Percentiles rank a stretch among this genome's conserved stretches.
These are phyloP conservation scores for Rhinogobius similis DNA, from an alignment of 2,113 vertebrate species.

Conservation along the genomic window DNA sequence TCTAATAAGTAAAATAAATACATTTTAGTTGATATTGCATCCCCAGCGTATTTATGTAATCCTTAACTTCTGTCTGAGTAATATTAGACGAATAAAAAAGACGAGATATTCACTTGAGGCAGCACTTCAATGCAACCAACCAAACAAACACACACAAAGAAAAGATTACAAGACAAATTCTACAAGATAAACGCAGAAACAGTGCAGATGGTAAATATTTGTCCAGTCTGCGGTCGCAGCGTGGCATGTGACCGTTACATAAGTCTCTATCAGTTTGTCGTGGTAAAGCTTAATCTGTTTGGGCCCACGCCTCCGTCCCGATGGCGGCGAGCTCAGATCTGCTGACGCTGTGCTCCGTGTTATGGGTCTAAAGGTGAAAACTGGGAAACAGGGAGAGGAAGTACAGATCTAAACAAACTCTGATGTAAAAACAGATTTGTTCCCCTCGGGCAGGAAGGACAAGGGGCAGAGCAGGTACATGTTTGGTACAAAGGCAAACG, in stretches of 20 bases:
- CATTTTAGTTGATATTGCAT: no score
- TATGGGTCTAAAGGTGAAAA: constrained; percentile 4
- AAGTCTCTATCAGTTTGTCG: not conserved
- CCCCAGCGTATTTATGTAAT: no score
- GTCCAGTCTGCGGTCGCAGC: not conserved
- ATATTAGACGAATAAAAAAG: no score
- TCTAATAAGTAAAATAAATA: no score
- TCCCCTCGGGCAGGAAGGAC: not conserved
- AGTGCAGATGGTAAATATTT: not conserved
- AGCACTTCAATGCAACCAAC: no score
- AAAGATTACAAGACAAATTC: no score
- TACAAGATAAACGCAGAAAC: no score
- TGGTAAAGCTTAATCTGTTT: not conserved
- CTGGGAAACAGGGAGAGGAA: not conserved
- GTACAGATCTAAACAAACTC: not conserved
- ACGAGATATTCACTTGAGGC: no score
- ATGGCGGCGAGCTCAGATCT: not conserved
- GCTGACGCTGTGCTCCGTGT: not conserved
- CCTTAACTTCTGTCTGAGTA: no score
- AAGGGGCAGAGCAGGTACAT: not conserved
- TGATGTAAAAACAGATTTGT: constrained; percentile 4
- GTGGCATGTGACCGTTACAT: constrained; percentile 23
- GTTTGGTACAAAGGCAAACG: not conserved
- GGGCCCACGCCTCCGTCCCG: not conserved
- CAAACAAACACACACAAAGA: no score